phyloP scores from a whole-genome alignment of 2,888 invertebrate species.

The Blomia tropicalis region DNA sequence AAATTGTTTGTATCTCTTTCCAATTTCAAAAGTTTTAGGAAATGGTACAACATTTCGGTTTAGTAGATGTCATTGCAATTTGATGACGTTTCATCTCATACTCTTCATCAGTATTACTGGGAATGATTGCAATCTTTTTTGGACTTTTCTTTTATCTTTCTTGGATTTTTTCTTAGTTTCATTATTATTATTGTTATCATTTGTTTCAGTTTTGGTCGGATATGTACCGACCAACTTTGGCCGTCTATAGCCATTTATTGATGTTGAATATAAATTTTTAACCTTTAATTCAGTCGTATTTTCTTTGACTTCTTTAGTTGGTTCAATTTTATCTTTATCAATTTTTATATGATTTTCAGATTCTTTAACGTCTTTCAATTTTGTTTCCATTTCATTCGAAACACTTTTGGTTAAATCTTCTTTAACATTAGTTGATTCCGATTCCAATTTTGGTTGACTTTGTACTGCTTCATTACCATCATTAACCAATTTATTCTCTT shows the following conservation, averaged over 20 bases:
- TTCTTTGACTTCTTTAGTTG: not conserved
- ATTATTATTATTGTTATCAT: not conserved
- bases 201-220: too few relatives aligned
- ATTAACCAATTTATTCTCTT: not conserved
- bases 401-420: too few relatives aligned
- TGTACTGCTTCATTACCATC: not conserved
- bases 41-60: constrained; percentile 1
- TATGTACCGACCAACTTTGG: too few relatives aligned
- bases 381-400: too few relatives aligned
- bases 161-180: not conserved
- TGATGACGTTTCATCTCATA: not conserved
- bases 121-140: not conserved
- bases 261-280: too few relatives aligned
- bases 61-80: not conserved
- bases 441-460: not conserved
- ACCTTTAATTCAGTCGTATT: not conserved
- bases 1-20: too few relatives aligned
- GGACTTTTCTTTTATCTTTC: constrained; percentile 1
- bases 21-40: too few relatives aligned
- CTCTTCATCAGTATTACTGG: constrained; percentile 7
- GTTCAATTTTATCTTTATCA: not conserved
- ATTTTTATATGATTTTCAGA: too few relatives aligned
- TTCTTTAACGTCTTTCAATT: too few relatives aligned
- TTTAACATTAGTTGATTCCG: too few relatives aligned
- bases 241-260: too few relatives aligned